These are phyloP conservation scores for Cephus runcator DNA, from an alignment of 2,888 invertebrate species.

Conservation along the genomic window DNA sequence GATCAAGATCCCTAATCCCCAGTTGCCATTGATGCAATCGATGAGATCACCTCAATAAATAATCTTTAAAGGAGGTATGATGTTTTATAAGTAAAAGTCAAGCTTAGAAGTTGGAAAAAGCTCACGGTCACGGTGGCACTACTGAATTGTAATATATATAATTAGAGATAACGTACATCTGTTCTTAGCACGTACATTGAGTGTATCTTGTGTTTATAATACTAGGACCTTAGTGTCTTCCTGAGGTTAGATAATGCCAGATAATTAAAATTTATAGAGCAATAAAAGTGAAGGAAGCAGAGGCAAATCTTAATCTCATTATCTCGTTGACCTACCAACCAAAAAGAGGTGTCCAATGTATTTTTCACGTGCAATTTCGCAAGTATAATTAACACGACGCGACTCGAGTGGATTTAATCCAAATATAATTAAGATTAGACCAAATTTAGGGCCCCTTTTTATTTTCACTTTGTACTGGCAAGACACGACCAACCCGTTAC, in stretches of 20 bases:
- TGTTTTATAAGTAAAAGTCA: neutral
- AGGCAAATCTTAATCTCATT: neutral
- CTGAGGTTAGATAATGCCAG: neutral
- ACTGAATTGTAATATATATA: neutral
- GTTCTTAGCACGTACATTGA: neutral
- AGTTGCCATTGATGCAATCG: neutral
- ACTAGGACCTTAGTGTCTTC: neutral
- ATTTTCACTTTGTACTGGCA: neutral
- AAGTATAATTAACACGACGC: neutral
- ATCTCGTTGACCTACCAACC: neutral
- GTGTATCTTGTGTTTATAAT: neutral
- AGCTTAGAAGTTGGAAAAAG: too few relatives aligned
- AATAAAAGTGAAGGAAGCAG: neutral
- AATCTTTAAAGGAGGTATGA: neutral
- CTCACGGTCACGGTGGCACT: neutral
- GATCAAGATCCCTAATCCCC: neutral
- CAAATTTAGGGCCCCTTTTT: neutral
- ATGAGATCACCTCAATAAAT: neutral
- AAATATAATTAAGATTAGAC: neutral
- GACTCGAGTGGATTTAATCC: neutral
- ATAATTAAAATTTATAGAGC: neutral
- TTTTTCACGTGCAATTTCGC: neutral
- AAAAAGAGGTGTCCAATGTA: neutral
- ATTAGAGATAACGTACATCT: neutral
- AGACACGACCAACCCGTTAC: neutral